Evolutionary conservation across 2,888 invertebrate genomes (phyloP), one percentile per base, ranked within the genome.

Genomic region (Chromoteleia sp.): DNA sequence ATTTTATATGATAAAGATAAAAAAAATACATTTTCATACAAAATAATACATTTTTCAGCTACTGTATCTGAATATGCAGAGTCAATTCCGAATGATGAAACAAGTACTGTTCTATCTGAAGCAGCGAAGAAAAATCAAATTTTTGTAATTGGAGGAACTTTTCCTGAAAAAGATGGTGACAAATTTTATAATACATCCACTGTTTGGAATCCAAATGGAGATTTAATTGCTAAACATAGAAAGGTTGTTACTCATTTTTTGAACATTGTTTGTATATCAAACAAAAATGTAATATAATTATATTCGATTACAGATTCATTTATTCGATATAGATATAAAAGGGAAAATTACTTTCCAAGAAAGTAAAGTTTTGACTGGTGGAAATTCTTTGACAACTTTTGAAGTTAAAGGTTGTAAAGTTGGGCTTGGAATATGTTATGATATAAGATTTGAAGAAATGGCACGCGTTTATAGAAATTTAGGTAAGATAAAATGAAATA

Each of bases 251-350:
- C n/a, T n/a, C n/a, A n/a, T n/a, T n/a, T 25, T 25, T 25, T 25
- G 5, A 15, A 17, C 17, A 17, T 17, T 43, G 3, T 7, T 5
- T 43, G 0, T 43, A 43, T 33, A 4, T 8, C 8, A 21, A 25
- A 45, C n/a, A 1, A 19, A 8, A 45, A 19, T 45, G 14, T 3
- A 14, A 30, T 56, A 8, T 41, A 63, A 30, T 41, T 17, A 21
- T 19, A 68, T 45, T 48, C 12, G 5, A 30, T 91, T 90, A 36
- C 91, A 97, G 97, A 94, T 98, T 90, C 99, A 99, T 92, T 93
- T 99, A 52, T 99, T 99, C 92, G 98, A 99, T 92, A 98, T 99
- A 86, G 97, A 98, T 90, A 96, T 99, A 61, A 98, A 98, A 59
- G 96, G 96, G 43, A 96, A 97, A 88, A 96, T 98, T n/a, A 95